Base-by-base conservation (phyloP, 2,797 vertebrate species). In the Xenopus petersii region DNA sequence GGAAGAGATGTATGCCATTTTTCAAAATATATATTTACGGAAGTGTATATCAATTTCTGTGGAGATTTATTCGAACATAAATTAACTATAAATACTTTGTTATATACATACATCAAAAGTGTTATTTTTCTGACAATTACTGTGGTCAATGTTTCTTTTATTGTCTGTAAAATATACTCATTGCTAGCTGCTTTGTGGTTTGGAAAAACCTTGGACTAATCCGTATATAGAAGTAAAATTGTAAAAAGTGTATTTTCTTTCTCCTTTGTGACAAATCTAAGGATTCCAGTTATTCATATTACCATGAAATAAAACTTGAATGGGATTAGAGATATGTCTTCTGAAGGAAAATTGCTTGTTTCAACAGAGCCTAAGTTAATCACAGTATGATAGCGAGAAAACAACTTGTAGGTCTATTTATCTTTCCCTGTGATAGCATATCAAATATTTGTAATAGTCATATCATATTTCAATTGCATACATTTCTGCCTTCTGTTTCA, bases 321-420 rank as follows among this genome's bases (percentile, higher is more conserved):
- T 21, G 54, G 71, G 67, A 79, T 74, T 65, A 70, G 33, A 74
- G 36, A 56, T 17, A 42, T 65, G 54, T 70, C 54, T 60, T 69
- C 60, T 65, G 51, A 69, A 73, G 76, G 49, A 69, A 54, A 67
- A 68, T 64, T 55, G 60, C 48, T 70, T 79, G 47, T 74, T 74
- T 74, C 71, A 65, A 70, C 71, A 74, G 26, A 71, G 70, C 62
- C 70, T 36, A 12, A 69, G 71, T 65, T 70, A 79, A 79, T 79
- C 61, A 65, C 61, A 70, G 61, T 69, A 70, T 74, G 54, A 79
- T 65, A 49, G 17, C 47, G 46, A 47, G 33, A 59, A 79, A 74
- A 79, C 42, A 59, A 42, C 49, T 46, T 59, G 59, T 24, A 56
- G 36, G 64, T 76, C 51, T 65, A 46, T 75, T 17, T 65, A 70